Evolutionary conservation across 2,888 invertebrate genomes (phyloP).

Genomic region (Aleiodes alternator): DNA sequence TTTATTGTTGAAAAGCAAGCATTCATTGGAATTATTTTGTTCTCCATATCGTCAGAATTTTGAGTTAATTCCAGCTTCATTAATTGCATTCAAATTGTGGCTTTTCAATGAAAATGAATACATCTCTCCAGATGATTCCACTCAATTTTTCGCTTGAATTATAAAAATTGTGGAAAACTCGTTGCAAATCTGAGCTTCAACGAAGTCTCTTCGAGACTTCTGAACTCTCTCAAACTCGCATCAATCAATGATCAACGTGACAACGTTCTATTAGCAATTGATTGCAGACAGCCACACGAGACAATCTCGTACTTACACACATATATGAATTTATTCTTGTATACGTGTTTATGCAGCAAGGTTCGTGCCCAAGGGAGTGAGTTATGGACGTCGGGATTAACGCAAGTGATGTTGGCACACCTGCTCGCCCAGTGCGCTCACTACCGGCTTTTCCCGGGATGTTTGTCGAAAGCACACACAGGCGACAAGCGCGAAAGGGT

Average conservation of each 20-base stretch:
- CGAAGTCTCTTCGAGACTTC: not conserved
- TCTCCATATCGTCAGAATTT: conserved; percentile 1
- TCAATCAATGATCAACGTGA: conserved; percentile 16
- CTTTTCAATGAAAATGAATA: conserved; percentile 12
- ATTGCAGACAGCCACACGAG: conserved; percentile 9
- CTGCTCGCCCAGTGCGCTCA: conserved; percentile 60
- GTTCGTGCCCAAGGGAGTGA: conserved; percentile 47
- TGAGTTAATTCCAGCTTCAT: not conserved
- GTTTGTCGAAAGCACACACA: conserved; percentile 56
- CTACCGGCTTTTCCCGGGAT: conserved; percentile 50
- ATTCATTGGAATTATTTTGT: conserved; percentile 15
- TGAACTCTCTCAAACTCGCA: not conserved
- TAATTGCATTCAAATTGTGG: conserved; percentile 8
- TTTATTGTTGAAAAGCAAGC: not conserved
- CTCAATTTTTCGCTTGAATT: not conserved
- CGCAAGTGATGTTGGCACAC: conserved; percentile 69
- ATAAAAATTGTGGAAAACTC: not conserved
- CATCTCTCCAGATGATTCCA: not conserved
- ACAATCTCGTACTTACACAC: conserved; percentile 24
- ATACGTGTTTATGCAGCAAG: conserved; percentile 38
- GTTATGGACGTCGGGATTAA: conserved; percentile 67
- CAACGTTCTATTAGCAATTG: conserved; percentile 3
- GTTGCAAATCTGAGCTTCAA: too few species aligned
- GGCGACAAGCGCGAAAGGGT: conserved; percentile 45
- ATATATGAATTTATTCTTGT: not conserved